Base-by-base conservation (phyloP, 2,797 vertebrate genomes). In the Craterocephalus amniculus region DNA sequence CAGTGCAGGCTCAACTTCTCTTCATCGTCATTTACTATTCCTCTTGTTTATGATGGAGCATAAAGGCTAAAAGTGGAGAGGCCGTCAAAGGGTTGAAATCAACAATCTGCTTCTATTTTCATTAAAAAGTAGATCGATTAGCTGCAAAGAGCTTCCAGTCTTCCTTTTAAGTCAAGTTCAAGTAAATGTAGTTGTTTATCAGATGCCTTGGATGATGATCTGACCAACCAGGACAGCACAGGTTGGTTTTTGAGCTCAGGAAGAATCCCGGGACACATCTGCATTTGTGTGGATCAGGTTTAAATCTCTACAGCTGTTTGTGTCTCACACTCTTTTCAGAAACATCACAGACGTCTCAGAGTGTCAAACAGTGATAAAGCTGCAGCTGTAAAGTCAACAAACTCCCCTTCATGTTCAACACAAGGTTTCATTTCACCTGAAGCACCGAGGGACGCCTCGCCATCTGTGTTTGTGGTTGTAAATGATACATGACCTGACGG, bases 401-500 rank as follows among this genome's bases (percentile, higher is more conserved):
- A 27, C 36, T 36, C 29, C 1, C 35, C 20, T 61, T 61, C 58
- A 9, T 81, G 80, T 87, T 78, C 58, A 38, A 58, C 82, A 74
- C 22, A 0, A 63, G 73, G 67, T 48, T 74, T 16, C 20, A 48
- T 82, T 80, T 74, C 72, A 74, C 85, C 75, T 84, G 57, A 61
- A 70, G 63, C 77, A 20, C 58, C 0, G 13, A 49, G 80, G 58
- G 71, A 75, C 57, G 14, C 43, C 70, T 84, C 69, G 31, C 78
- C 81, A 56, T 85, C 84, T 84, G 85, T 84, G 85, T 79, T 35
- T 60, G 65, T 75, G 43, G 26, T 4, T 36, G 24, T 85, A 22
- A 87, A 88, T 89, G 84, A 87, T 84, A 65, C 32, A 90, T 81
- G 78, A n/a, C n/a, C 35, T 32, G 48, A 67, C 43, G 32, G 61